Conservation (phyloP, 2,797 vertebrate genomes). For the Microcaecilia unicolor region DNA sequence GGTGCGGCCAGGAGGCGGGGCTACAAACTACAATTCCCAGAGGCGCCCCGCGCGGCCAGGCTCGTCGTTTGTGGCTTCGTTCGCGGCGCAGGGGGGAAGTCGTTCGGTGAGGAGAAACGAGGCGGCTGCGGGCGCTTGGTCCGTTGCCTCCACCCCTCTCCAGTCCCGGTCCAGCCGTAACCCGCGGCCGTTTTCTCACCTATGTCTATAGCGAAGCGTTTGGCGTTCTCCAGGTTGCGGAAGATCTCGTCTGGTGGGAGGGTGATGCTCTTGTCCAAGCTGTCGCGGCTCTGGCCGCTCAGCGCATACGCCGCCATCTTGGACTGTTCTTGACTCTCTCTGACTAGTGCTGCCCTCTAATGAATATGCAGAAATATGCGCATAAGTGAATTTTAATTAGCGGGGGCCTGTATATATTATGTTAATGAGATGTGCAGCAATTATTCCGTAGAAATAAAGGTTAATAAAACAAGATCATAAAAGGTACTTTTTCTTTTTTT, state of each 20-base stretch:
- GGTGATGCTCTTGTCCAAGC: conserved; percentile 93
- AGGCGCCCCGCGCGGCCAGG: conserved; percentile 12
- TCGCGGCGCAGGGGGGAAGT: neutral
- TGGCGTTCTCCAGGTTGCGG: conserved; percentile 91
- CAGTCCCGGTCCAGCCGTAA: neutral
- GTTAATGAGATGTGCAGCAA: conserved; percentile 15
- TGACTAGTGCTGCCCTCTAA: no score
- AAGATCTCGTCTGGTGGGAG: conserved; percentile 93
- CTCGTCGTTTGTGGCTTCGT: no score
- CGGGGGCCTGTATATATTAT: conserved; percentile 16
- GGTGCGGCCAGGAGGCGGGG: fast-evolving
- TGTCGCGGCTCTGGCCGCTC: conserved; percentile 43
- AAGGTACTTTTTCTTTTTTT: no score
- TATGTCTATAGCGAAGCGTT: conserved; percentile 95
- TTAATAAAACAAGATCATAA: no score
- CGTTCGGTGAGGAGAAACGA: neutral
- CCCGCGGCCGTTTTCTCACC: conserved; percentile 46
- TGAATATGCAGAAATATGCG: conserved; percentile 52
- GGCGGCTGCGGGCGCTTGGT: neutral
- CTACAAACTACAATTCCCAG: conserved; percentile 20
- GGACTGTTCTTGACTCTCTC: conserved; percentile 40
- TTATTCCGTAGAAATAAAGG: no score
- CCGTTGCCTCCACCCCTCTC: conserved; percentile 2
- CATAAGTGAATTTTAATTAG: conserved; percentile 42
- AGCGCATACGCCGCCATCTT: conserved; percentile 85